Base-by-base conservation (phyloP, 2,797 vertebrate genomes). In the Lagocephalus sceleratus region DNA sequence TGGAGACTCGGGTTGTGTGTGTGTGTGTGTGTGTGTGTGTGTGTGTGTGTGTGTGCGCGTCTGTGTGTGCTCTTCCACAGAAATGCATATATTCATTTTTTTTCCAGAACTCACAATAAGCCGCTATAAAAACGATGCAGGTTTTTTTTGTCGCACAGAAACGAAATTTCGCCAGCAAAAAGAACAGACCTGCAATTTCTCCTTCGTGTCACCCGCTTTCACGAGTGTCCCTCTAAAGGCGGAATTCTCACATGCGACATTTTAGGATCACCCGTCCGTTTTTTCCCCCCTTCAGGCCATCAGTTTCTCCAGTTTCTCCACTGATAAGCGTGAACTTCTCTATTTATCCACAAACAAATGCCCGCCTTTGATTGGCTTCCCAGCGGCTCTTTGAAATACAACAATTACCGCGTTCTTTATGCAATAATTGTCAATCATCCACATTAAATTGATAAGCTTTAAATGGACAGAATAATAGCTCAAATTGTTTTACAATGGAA, bases 341-440 rank as follows among this genome's bases (percentile, higher is more conserved):
- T 38, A 70, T 76, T 82, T 73, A 63, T 44, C 67, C 72, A 3
- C 60, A 71, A 72, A 69, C 78, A 75, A 75, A 78, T 7, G 57
- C 57, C 47, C 29, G 35, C 63, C 80, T 85, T 85, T 84, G 73
- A 87, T 84, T 64, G 68, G 54, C 76, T 82, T 83, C 84, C 82
- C 84, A 85, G 25, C 79, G 44, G 69, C 79, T 47, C 79, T 86
- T 87, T 87, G 81, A 87, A 82, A 87, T 78, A 75, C 62, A 77
- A 84, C 82, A 79, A 85, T 86, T 83, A 85, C 79, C 72, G 58
- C 71, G 19, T 55, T 88, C 85, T 85, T 89, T 85, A 82, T 84
- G 85, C 85, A 88, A 89, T 89, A 89, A 89, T 87, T 89, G 86
- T 89, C 87, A 88, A 85, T 89, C 86, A 89, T 86, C 85, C 86